Conservation (phyloP, 2,797 vertebrate species). For the Nannoperca australis region DNA sequence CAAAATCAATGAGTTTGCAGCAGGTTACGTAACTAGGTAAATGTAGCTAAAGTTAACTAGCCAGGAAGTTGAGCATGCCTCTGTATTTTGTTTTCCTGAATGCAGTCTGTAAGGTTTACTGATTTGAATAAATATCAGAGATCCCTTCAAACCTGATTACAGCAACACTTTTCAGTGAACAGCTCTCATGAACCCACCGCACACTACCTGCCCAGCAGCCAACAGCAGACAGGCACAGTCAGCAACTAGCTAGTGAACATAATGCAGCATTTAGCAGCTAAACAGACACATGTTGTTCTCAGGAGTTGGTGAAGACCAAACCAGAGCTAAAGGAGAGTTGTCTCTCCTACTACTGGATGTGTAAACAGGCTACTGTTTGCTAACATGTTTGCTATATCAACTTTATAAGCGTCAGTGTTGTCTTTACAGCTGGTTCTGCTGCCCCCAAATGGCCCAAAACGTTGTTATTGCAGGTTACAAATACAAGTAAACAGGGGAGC, state of each 20-base stretch:
- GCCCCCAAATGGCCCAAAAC: neutral
- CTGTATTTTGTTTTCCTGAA: neutral
- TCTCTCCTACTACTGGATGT: neutral
- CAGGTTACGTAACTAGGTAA: neutral
- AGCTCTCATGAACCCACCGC: too few species aligned
- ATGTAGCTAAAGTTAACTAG: neutral
- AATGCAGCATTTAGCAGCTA: neutral
- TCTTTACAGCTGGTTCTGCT: constrained; percentile 9
- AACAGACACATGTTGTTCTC: neutral
- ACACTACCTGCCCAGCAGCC: too few species aligned
- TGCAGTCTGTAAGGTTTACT: neutral
- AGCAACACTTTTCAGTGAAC: neutral
- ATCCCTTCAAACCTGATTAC: too few species aligned
- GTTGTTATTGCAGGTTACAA: neutral
- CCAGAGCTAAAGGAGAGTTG: too few species aligned
- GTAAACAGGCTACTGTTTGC: neutral
- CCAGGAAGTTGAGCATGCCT: neutral
- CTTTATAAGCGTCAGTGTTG: neutral
- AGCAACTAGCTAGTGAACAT: neutral
- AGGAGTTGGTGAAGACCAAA: too few species aligned
- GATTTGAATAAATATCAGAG: too few species aligned
- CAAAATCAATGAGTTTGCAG: neutral
- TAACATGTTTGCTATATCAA: neutral
- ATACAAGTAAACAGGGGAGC: too few species aligned
- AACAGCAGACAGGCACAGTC: neutral